Evolutionary conservation across 1,140 invertebrate species (phyloP), one percentile per base, ranked within the genome.

Genomic region (Bacillus rossius): DNA sequence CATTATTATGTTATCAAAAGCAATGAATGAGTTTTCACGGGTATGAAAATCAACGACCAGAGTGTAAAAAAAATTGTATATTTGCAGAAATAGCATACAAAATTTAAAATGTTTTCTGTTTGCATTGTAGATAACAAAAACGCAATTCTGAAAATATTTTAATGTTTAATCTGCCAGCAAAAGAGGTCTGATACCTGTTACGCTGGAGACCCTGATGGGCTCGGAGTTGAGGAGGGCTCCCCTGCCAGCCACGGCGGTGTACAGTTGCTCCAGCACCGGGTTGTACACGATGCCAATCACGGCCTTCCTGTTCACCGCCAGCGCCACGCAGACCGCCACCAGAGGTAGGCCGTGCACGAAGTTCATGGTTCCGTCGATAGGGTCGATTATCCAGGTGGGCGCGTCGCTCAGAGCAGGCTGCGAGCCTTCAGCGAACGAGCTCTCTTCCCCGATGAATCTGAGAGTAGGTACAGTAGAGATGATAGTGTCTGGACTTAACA

Each of bases 341-440:
- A 84, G 76, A 5, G 81, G 82, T 58, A 86, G 79, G 42, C 75
- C 73, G 67, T 87, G 82, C 4, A 88, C 84, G 62, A 88, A 89
- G 70, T 89, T 89, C 42, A 83, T 83, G 3, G 87, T 89, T 23
- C 86, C 86, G 71, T 88, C 85, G 42, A 88, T 86, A 3, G 85
- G 85, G 71, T 89, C 92, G 61, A 95, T 91, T 58, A 96, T 91
- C 92, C 92, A 96, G 2, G 91, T 94, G 17, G 91, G 90, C 10
- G 81, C 82, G 67, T 92, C 80, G 4, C 89, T 92, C 37, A 92
- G 72, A 16, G 81, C 75, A 16, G 79, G 78, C 62, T 75, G 55
- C 0, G 79, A 78, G 23, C 78, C 72, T 25, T 78, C 79, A 2
- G 72, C 79, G 3, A 84, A 80, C 2, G 76, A 79, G 8, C 83